A percentile compares a stretch with the other conserved stretches of the same genome.
Conservation (phyloP, 2,797 vertebrate genomes). For the Clarias fuscus region DNA sequence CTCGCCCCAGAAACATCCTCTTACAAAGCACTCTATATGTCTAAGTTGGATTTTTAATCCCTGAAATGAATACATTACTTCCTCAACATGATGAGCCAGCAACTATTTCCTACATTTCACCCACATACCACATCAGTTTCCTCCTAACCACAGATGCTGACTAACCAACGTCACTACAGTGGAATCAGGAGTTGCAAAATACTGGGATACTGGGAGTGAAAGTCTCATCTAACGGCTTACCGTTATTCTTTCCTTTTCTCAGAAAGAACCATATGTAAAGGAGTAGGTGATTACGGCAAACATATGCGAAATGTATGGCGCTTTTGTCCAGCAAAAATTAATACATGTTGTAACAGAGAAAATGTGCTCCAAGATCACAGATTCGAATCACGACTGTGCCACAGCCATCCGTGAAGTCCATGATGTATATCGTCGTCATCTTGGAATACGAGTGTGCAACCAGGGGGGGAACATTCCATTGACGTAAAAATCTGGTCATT, state of each 20-base stretch:
- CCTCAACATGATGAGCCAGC: slow-evolving; percentile 25
- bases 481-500: too few relatives aligned
- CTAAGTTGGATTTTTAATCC: not conserved
- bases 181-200: not conserved
- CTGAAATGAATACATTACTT: slow-evolving; percentile 5
- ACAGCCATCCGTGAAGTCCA: too few relatives aligned
- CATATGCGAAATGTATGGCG: not conserved
- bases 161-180: not conserved
- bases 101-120: not conserved
- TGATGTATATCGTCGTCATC: too few relatives aligned
- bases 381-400: too few relatives aligned
- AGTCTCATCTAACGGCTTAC: slow-evolving; percentile 29
- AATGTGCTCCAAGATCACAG: too few relatives aligned
- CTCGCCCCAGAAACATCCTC: not conserved
- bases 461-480: too few relatives aligned
- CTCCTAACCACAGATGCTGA: slow-evolving; percentile 22
- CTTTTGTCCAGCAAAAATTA: too few relatives aligned
- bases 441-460: too few relatives aligned
- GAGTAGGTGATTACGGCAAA: not conserved
- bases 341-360: too few relatives aligned
- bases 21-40: not conserved
- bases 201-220: slow-evolving; percentile 34
- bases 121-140: not conserved
- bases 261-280: not conserved
- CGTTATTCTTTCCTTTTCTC: not conserved